Base-by-base conservation (phyloP, 2,888 invertebrate genomes). In the Scelioninae gen. 1 region DNA sequence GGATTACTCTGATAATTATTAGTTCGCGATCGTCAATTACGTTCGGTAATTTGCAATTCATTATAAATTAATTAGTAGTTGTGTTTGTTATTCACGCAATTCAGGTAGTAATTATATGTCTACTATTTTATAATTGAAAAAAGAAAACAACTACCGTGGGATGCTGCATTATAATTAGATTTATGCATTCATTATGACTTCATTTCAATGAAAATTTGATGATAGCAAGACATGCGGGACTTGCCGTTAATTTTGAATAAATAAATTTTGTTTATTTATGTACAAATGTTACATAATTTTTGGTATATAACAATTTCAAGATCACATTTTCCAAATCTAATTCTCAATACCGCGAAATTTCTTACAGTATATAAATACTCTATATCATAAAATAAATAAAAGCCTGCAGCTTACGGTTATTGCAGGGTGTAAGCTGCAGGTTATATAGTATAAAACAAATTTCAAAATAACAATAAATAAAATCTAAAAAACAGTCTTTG, bases 21-120 rank as follows among this genome's bases (percentile, higher is more conserved):
- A 29, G 55, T 31, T 45, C 29, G 34, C 58, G 38, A 78, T 79
- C 78, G 65, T 79, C 58, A 71, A 79, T 65, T 65, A 72, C 58
- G 65, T 43, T 62, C 53, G 49, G 56, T 38, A 68, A 75, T 68
- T 63, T 62, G 74, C 74, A 74, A 47, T 72, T 72, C 66, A 68
- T 80, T 72, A 69, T 47, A 74, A 80, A 60, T 62, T 75, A 63
- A 74, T 74, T 69, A 68, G 68, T 63, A 60, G 55, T 55, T 68
- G 55, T 32, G 34, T 66, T 74, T 62, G 40, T 74, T 74, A 56
- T 75, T 75, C 60, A 49, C 53, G 55, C 72, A 60, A 60, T 60
- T 45, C 11, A 47, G 10, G 29, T 66, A 38, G 32, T 45, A 55
- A 66, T 79, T 75, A 62, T n/a, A n/a, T 8, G 49, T 34, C 16